Conservation (phyloP, 2,888 invertebrate genomes). For the Drosophila ezoana region DNA sequence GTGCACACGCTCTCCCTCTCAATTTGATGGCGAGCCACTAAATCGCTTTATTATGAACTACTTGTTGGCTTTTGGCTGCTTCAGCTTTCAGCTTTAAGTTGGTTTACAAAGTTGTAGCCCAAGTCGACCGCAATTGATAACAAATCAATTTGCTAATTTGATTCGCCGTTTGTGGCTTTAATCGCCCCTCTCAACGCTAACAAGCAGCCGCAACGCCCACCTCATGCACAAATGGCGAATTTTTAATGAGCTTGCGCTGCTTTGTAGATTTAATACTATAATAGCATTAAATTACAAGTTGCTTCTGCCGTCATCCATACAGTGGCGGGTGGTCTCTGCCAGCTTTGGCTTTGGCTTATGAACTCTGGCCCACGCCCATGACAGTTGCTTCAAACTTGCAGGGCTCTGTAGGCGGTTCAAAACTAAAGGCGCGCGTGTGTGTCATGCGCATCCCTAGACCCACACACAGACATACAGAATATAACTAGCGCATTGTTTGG, state of each 20-base stretch:
- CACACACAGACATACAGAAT: constrained; percentile 3
- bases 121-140: constrained; percentile 57
- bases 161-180: constrained; percentile 44
- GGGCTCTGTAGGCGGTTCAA: constrained; percentile 42
- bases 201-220: not conserved
- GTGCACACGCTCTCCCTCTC: constrained; percentile 1
- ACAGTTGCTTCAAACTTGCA: constrained; percentile 46
- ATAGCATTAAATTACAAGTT: constrained; percentile 25
- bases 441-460: constrained; percentile 17
- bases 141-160: constrained; percentile 66
- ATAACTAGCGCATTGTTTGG: constrained; percentile 54
- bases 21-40: constrained; percentile 61
- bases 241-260: constrained; percentile 39
- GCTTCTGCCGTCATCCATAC: constrained; percentile 4
- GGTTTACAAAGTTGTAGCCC: constrained; percentile 38
- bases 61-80: constrained; percentile 73
- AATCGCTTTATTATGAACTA: constrained; percentile 80
- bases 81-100: constrained; percentile 63
- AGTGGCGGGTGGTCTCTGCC: constrained; percentile 2
- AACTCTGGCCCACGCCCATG: constrained; percentile 30
- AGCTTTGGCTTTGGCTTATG: constrained; percentile 41
- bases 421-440: constrained; percentile 45
- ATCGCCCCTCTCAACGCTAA: not conserved
- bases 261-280: constrained; percentile 20
- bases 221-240: constrained; percentile 20